A percentile compares a stretch with the other conserved stretches of the same genome.
These are phyloP conservation scores for Hylaea fasciaria DNA, from an alignment of 2,888 invertebrate genomes.

Conservation along the genomic window DNA sequence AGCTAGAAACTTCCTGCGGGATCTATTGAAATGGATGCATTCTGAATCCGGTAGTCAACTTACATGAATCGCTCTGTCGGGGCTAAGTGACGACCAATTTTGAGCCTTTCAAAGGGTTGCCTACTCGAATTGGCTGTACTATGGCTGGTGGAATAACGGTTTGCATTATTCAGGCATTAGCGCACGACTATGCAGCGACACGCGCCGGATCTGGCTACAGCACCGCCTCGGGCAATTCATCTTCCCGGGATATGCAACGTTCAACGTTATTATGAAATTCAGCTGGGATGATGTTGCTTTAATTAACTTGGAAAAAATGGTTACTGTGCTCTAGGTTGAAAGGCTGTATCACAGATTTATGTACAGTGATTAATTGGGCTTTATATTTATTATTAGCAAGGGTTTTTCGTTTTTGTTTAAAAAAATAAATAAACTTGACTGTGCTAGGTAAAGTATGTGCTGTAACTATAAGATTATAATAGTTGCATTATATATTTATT, in stretches of 20 bases:
- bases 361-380: too few relatives aligned
- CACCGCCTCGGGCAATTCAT: conserved; percentile 21
- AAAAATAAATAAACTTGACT: too few relatives aligned
- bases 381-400: too few relatives aligned
- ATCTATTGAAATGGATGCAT: too few relatives aligned
- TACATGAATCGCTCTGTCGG: too few relatives aligned
- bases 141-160: conserved; percentile 20
- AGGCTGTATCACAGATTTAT: neutral
- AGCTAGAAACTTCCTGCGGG: too few relatives aligned
- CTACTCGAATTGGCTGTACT: neutral
- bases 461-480: too few relatives aligned
- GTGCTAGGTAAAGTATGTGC: too few relatives aligned
- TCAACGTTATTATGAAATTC: conserved; percentile 1
- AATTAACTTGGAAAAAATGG: conserved; percentile 9
- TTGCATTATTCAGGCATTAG: conserved; percentile 55
- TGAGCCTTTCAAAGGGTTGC: neutral
- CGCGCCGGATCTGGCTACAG: conserved; percentile 11
- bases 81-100: too few relatives aligned
- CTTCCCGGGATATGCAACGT: conserved; percentile 23
- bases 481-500: too few relatives aligned
- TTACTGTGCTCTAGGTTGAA: neutral
- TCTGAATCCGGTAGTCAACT: too few relatives aligned
- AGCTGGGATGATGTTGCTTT: conserved; percentile 1
- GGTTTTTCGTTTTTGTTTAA: too few relatives aligned
- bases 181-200: conserved; percentile 37